Evolutionary conservation across 1,140 invertebrate species (phyloP).

Genomic region (Scylla paramamosain): DNA sequence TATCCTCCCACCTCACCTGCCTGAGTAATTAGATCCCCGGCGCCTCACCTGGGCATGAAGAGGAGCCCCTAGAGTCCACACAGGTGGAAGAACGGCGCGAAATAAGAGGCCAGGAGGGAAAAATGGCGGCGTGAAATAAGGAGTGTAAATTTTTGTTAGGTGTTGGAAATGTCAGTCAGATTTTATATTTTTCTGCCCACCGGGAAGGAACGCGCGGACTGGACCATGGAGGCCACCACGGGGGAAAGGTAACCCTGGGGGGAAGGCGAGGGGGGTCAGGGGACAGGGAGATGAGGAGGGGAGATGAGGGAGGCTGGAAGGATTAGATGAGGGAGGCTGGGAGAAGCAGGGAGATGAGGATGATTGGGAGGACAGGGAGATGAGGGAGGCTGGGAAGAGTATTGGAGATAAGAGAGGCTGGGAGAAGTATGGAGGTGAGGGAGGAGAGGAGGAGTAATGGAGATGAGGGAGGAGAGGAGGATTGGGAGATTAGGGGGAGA

Average conservation of each 20-base stretch:
- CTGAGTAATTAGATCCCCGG: not conserved
- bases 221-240: not conserved
- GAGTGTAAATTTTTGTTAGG: not conserved
- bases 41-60: not conserved
- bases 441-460: no score
- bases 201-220: not conserved
- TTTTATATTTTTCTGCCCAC: not conserved
- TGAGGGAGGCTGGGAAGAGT: no score
- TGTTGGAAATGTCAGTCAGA: not conserved
- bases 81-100: not conserved
- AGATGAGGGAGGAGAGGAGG: no score
- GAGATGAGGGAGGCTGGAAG: no score
- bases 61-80: not conserved
- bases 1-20: not conserved
- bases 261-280: no score
- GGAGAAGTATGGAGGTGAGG: no score
- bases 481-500: no score
- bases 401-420: no score
- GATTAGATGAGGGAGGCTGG: no score
- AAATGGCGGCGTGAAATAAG: not conserved
- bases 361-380: no score
- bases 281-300: no score
- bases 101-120: not conserved
- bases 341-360: no score
- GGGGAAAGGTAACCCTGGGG: not conserved